These are phyloP conservation scores for Peromyscus attwateri DNA, from an alignment of 2,797 vertebrate species.

Conservation along the genomic window DNA sequence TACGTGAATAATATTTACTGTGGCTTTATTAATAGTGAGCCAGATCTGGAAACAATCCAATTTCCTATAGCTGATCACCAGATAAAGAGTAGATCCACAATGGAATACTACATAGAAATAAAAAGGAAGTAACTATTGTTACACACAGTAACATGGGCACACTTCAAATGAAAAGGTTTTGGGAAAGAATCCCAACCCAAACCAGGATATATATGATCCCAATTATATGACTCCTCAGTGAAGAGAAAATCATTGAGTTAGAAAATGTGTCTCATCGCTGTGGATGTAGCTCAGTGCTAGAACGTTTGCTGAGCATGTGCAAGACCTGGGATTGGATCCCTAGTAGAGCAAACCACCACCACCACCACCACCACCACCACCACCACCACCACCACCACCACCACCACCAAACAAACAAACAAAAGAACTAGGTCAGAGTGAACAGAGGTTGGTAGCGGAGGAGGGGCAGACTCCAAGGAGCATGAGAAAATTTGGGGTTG, in stretches of 20 bases:
- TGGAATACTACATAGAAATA: background rate
- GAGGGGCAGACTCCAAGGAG: background rate
- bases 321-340: background rate
- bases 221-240: background rate
- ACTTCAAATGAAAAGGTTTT: background rate
- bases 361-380: background rate
- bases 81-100: background rate
- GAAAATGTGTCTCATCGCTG: background rate
- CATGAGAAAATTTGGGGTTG: background rate
- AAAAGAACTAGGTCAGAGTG: conserved; percentile 18
- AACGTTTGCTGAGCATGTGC: background rate
- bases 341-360: background rate
- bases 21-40: conserved; percentile 27
- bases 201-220: background rate
- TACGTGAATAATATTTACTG: conserved; percentile 27
- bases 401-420: background rate
- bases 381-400: background rate
- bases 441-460: background rate
- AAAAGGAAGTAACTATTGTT: conserved; percentile 20
- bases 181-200: conserved; percentile 35
- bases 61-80: conserved; percentile 14
- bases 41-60: conserved; percentile 19
- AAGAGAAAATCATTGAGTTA: conserved; percentile 24
- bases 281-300: background rate
- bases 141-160: background rate